Base-by-base conservation (phyloP, 1,140 invertebrate species). In the Lasaia peninsularis region DNA sequence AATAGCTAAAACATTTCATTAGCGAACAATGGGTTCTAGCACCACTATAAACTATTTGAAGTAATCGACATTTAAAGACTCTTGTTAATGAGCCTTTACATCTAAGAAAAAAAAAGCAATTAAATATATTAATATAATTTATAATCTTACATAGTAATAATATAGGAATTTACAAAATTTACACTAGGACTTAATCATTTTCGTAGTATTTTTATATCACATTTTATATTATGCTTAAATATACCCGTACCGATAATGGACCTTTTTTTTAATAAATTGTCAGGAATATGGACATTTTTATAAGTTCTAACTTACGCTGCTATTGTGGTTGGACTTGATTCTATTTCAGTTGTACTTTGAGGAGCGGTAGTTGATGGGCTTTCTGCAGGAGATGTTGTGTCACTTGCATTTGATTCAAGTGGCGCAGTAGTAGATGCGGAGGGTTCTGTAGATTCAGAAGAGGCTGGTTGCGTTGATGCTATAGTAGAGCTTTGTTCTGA, bases 401-500 rank as follows among this genome's bases (percentile, higher is more conserved):
- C 24, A 28, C 5, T 7, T 28, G 24, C 0, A 28, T 6, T 28
- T 18, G 37, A 40, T 40, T 40, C 37, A 40, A 40, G 37, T 40
- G 10, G 16, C 16, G 11, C 16, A 18, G 37, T 40, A 10, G 16
- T 40, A 40, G 37, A 40, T 24, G 58, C 24, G 37, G 63, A 34
- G 50, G 67, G 50, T 58, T 65, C 52, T 57, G 60, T 51, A 48
- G 40, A 31, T 56, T 65, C 62, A 33, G 57, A 58, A 34, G 62
- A 40, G 51, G 59, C 12, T 56, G 16, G 28, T 32, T 56, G 24
- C 18, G 53, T 32, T 52, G 31, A 4, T 52, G 24, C 14, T 18
- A 16, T 31, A 2, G 54, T 33, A 33, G 62, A 18, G 51, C 51
- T 60, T 60, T 65, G 57, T 37, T 73, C 67, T 52, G 58, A 60